Evolutionary conservation across 2,113 vertebrate genomes (phyloP).

Genomic region (Syngnathus floridae): DNA sequence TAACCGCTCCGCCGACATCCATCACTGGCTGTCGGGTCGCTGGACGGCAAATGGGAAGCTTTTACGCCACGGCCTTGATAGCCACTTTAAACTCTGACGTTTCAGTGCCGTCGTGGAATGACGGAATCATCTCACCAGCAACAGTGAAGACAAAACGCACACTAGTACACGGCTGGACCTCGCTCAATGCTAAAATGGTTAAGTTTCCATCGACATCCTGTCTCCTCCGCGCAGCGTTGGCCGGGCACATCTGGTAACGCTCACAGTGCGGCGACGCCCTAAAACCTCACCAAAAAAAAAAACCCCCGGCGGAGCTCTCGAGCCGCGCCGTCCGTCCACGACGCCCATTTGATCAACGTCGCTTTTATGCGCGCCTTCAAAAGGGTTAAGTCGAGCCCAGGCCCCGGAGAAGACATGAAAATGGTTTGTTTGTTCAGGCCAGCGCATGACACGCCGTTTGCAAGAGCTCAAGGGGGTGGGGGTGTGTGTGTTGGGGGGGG

Average conservation of each 20-base stretch:
- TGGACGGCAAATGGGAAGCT: background rate
- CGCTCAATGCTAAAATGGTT: too few species aligned
- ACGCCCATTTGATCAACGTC: background rate
- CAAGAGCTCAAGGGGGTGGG: background rate
- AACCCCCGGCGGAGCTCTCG: background rate
- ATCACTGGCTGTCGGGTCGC: background rate
- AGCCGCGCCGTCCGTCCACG: background rate
- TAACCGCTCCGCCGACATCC: background rate
- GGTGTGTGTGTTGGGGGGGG: background rate
- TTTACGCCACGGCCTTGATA: too few species aligned
- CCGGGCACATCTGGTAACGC: background rate
- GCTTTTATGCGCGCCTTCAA: background rate
- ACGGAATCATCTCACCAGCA: too few species aligned
- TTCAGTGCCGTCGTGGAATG: too few species aligned
- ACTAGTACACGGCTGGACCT: too few species aligned
- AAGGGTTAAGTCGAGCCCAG: background rate
- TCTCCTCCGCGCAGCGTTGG: background rate
- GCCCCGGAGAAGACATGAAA: background rate
- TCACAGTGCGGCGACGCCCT: constrained; percentile 2
- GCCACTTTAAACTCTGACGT: too few species aligned
- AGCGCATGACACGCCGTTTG: constrained; percentile 1
- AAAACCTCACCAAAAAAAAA: background rate
- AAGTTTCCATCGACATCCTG: too few species aligned
- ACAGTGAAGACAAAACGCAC: too few species aligned
- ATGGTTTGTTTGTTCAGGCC: constrained; percentile 1